Percentiles rank a stretch among this genome's conserved stretches.
phyloP scores from a whole-genome alignment of 2,797 vertebrate genomes.

The Sebastes taczanowskii region DNA sequence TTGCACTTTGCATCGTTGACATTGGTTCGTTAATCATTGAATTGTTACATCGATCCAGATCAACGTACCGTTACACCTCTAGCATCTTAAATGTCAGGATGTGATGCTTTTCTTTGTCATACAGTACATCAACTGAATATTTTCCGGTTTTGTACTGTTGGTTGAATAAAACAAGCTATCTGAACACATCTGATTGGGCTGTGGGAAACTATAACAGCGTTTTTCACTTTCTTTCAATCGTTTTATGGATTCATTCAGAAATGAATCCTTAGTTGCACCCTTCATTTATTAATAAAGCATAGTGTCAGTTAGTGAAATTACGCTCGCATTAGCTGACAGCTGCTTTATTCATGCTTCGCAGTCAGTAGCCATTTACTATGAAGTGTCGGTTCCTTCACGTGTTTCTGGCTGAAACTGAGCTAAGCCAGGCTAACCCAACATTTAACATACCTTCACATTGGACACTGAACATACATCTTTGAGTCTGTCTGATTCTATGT shows the following conservation, averaged over 20 bases:
- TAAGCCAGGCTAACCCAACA: neutral
- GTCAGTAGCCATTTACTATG: neutral
- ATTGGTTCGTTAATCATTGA: no score
- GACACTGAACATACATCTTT: neutral
- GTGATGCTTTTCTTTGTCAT: neutral
- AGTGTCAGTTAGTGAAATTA: neutral
- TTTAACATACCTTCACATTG: neutral
- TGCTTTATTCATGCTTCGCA: neutral
- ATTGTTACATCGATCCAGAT: no score
- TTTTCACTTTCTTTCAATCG: no score
- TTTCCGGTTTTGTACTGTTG: rapidly evolving
- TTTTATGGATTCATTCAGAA: neutral
- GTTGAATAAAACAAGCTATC: neutral
- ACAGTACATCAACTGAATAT: neutral
- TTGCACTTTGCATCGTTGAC: no score
- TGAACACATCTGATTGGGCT: neutral
- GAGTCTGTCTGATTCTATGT: neutral
- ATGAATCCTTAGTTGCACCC: neutral
- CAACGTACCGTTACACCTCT: no score
- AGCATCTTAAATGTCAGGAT: neutral
- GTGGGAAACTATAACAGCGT: no score
- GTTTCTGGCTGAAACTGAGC: neutral
- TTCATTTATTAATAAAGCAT: neutral
- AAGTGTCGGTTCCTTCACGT: neutral
- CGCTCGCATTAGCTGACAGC: neutral